Conservation (phyloP, 2,113 vertebrate species). For the Mobula birostris region DNA sequence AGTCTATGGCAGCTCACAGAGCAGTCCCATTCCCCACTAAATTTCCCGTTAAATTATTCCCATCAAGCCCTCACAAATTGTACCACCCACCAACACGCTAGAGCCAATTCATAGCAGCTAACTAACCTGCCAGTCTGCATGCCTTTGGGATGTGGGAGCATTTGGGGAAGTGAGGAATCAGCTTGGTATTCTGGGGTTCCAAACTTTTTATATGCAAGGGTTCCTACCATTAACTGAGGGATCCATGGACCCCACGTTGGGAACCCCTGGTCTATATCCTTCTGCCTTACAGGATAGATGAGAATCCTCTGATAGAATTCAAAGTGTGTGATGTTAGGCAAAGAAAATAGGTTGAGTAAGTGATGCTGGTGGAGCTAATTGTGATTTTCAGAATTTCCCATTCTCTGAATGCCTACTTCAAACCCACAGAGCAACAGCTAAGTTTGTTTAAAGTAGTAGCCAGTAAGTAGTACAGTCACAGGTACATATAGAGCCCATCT, state of each 20-base stretch:
- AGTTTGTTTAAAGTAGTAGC: background rate
- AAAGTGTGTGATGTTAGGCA: background rate
- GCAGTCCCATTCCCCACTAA: too few relatives aligned
- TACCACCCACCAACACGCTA: too few relatives aligned
- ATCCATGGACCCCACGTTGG: too few relatives aligned
- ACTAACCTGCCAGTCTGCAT: too few relatives aligned
- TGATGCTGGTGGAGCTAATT: background rate
- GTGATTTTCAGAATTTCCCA: slow-evolving; percentile 3
- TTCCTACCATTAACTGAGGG: too few relatives aligned
- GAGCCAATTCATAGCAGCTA: too few relatives aligned
- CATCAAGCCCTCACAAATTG: too few relatives aligned
- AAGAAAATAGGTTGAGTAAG: background rate
- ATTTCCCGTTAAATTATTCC: too few relatives aligned
- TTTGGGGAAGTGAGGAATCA: background rate
- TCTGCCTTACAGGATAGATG: background rate
- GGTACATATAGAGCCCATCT: background rate
- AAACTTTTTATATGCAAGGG: too few relatives aligned
- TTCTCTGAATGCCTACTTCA: background rate
- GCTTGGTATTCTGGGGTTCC: background rate
- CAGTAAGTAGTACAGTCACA: background rate
- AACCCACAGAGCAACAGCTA: background rate
- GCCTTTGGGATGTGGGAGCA: too few relatives aligned
- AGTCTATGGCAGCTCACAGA: too few relatives aligned
- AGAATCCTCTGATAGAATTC: background rate
- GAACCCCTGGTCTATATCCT: background rate